Conservation (phyloP, 2,113 vertebrate genomes). For the Numenius arquata region DNA sequence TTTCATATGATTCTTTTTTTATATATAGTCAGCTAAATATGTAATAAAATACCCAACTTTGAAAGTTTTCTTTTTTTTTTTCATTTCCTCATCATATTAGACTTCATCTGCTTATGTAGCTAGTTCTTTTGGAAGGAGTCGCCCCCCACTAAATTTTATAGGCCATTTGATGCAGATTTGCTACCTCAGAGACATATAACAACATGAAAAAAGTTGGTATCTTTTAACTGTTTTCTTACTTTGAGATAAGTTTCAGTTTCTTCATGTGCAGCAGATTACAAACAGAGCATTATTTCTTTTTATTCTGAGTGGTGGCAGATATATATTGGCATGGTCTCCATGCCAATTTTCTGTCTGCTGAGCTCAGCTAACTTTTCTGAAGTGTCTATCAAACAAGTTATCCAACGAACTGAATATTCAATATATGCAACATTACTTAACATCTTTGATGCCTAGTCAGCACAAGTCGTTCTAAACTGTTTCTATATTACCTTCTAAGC, state of each 20-base stretch:
- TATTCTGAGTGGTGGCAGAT: neutral
- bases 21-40: neutral
- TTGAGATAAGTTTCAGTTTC: neutral
- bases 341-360: neutral
- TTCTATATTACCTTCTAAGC: constrained; percentile 3
- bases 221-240: neutral
- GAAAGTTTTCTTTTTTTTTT: neutral
- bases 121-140: neutral
- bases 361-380: neutral
- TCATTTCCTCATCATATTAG: neutral
- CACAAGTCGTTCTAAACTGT: neutral
- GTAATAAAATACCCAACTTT: neutral
- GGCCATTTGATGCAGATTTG: neutral
- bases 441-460: constrained; percentile 4
- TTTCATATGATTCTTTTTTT: neutral
- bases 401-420: neutral
- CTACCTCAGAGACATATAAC: neutral
- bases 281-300: neutral
- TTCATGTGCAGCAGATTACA: neutral
- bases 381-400: constrained; percentile 10
- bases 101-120: neutral
- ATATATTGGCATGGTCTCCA: neutral
- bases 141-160: neutral
- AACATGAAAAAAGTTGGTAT: neutral
- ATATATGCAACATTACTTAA: neutral